Conservation (phyloP, 2,113 vertebrate genomes). For the Scytalopus superciliaris region DNA sequence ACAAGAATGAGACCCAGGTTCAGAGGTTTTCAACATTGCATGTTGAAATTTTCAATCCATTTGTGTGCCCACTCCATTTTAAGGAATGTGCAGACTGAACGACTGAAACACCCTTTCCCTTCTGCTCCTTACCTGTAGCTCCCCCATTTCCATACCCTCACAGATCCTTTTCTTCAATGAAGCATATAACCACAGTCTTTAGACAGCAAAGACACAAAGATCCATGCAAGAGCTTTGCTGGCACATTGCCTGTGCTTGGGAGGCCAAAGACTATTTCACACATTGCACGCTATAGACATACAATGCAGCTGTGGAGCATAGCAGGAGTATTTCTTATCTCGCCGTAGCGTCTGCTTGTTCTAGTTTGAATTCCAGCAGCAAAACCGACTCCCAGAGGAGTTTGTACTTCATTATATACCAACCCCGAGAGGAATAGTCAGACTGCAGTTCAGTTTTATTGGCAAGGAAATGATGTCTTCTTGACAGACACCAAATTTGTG, state of each 20-base stretch:
- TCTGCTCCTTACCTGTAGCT: background rate
- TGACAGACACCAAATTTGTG: constrained; percentile 1
- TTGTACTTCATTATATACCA: constrained; percentile 21
- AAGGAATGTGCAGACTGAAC: background rate
- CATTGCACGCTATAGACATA: background rate
- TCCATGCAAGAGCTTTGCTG: constrained; percentile 21
- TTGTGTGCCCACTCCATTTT: background rate
- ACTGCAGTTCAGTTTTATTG: constrained; percentile 28
- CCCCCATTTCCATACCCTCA: background rate
- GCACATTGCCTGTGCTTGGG: constrained; percentile 28
- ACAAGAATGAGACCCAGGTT: background rate
- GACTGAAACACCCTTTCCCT: background rate
- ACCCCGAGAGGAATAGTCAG: background rate
- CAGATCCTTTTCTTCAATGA: background rate
- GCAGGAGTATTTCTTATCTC: constrained; percentile 60
- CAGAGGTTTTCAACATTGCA: background rate
- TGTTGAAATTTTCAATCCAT: background rate
- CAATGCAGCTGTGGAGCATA: constrained; percentile 37
- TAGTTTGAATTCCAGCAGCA: constrained; percentile 58
- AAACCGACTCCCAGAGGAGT: constrained; percentile 27
- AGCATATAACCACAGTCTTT: background rate
- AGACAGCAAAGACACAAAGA: constrained; percentile 32
- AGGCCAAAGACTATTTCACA: constrained; percentile 44
- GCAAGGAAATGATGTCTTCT: background rate
- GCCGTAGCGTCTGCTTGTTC: background rate